These are phyloP conservation scores for Tyrophagus putrescentiae DNA, from an alignment of 1,140 invertebrate genomes.

Conservation along the genomic window DNA sequence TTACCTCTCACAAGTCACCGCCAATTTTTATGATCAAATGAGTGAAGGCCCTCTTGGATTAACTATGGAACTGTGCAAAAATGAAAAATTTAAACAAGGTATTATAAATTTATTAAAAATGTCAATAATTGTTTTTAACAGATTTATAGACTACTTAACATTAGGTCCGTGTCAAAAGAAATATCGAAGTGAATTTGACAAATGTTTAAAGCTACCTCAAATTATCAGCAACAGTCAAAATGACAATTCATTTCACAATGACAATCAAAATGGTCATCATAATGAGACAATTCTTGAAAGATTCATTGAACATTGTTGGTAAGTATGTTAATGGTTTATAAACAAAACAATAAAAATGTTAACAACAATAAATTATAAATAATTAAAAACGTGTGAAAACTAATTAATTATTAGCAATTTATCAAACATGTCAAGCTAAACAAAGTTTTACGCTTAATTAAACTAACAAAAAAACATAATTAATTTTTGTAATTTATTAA, in stretches of 20 bases:
- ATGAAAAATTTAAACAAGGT: slow-evolving; percentile 17
- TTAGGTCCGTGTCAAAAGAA: slow-evolving; percentile 9
- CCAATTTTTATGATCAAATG: slow-evolving; percentile 12
- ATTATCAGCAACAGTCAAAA: neutral
- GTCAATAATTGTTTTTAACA: neutral
- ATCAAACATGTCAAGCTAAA: no score
- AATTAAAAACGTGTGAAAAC: no score
- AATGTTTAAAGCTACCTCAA: slow-evolving; percentile 3
- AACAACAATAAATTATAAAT: no score
- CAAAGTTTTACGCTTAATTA: neutral
- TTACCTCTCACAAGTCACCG: neutral
- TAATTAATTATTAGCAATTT: neutral
- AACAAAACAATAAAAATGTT: no score
- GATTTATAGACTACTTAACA: slow-evolving; percentile 16
- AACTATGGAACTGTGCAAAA: slow-evolving; percentile 12
- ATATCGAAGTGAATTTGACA: slow-evolving; percentile 14
- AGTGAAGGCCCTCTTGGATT: slow-evolving; percentile 3
- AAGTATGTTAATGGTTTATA: no score
- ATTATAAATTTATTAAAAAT: neutral
- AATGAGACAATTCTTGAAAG: neutral
- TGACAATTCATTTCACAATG: neutral
- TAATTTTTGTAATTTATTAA: no score
- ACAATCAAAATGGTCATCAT: neutral
- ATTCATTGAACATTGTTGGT: slow-evolving; percentile 17
- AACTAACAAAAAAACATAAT: neutral